phyloP scores from a whole-genome alignment of 2,797 vertebrate genomes.

The Apogon hyalosoma region DNA sequence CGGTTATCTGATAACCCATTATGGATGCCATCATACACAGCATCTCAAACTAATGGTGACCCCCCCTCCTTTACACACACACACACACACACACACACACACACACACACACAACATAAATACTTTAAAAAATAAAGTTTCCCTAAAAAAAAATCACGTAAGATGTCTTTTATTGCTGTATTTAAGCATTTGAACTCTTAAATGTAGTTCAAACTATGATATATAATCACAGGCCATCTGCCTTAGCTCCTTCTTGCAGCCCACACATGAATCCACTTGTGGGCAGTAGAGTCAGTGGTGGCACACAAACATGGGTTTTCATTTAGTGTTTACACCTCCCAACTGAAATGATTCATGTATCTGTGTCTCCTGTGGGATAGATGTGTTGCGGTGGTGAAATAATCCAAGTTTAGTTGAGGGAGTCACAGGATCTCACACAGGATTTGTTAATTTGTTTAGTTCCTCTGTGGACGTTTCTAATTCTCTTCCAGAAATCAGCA shows the following conservation, averaged over 20 bases:
- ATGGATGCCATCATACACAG: constrained; percentile 42
- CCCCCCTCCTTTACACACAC: too few relatives aligned
- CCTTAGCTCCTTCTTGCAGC: constrained; percentile 29
- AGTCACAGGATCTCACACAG: constrained; percentile 51
- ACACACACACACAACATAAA: too few relatives aligned
- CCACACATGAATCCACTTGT: constrained; percentile 63
- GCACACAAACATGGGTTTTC: constrained; percentile 2
- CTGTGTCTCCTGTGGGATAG: constrained; percentile 24
- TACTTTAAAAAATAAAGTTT: constrained; percentile 27
- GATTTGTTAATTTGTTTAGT: constrained; percentile 64
- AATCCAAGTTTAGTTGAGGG: constrained; percentile 40
- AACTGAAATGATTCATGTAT: constrained; percentile 35
- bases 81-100: too few relatives aligned
- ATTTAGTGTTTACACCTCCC: constrained; percentile 25
- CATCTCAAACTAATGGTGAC: constrained; percentile 6
- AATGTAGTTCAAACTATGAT: not conserved
- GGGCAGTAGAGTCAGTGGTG: constrained; percentile 66
- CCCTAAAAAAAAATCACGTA: too few relatives aligned
- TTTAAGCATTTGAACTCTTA: not conserved
- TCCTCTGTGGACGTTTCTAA: constrained; percentile 41
- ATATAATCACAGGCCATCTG: not conserved
- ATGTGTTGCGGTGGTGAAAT: constrained; percentile 23
- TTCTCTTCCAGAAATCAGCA: constrained; percentile 47
- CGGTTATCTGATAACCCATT: constrained; percentile 46
- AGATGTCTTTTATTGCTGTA: not conserved